Evolutionary conservation across 2,113 vertebrate genomes (phyloP), one percentile per base, ranked within the genome.

Genomic region (Syngnathoides biaculeatus): DNA sequence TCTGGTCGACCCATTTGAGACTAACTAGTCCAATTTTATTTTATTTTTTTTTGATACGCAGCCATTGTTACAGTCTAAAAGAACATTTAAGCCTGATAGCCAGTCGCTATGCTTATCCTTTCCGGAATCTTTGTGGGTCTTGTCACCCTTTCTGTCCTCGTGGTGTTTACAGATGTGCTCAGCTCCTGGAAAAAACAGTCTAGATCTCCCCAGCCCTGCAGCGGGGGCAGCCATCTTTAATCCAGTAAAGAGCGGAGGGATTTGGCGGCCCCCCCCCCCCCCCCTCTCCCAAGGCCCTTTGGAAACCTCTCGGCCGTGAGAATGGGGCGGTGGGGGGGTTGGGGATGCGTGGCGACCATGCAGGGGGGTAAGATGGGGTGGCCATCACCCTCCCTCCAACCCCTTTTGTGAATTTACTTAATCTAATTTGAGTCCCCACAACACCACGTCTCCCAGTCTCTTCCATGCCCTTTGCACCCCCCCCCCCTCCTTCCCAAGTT

Each of bases 401-500:
- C 39, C 5, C 87, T 89, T 92, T 91, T 91, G 88, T 90, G 86
- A 91, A 89, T 89, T 85, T 88, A 77, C 73, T 81, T 89, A 91
- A 90, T 90, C 86, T 90, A 90, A 91, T 91, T 90, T 90, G 84
- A 88, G 84, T 81, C 68, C 86, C 26, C 60, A 80, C 75, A 70
- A 65, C 47, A 35, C 7, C 10, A 69, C 88, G 86, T 78, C 78
- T 66, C 69, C 80, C 61, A 75, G 71, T 68, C 67, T 72, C 69
- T 57, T 78, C 78, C 63, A 68, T 68, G 27, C 59, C 69, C 72
- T 15, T 50, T 35, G 68, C 74, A 78, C 56, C 67, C 72, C 8
- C 8, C 50, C 50, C 50, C n/a, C 10, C 10, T 22, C 22, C 50
- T 10, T 22, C 24, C 22, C 52, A 22, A 22, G 75, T 85, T 84